Percentiles rank a stretch among this genome's conserved stretches.
phyloP scores from a whole-genome alignment of 1,140 invertebrate species.

The Atta texana region DNA sequence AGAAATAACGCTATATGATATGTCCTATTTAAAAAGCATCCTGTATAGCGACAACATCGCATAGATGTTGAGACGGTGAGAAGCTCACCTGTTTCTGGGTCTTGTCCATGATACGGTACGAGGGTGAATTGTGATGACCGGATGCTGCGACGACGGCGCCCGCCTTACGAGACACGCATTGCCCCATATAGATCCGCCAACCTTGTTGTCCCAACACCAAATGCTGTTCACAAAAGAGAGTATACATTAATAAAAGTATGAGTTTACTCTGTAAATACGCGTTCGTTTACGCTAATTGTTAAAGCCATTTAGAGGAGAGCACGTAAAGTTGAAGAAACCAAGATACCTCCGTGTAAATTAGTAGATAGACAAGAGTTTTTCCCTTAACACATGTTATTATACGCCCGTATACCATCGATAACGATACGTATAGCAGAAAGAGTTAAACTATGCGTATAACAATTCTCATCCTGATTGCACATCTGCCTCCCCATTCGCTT shows the following conservation, averaged over 20 bases:
- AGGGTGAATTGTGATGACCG: constrained; percentile 83
- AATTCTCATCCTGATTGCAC: constrained; percentile 36
- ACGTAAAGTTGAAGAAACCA: not conserved
- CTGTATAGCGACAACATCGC: not conserved
- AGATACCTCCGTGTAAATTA: not conserved
- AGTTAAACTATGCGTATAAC: constrained; percentile 45
- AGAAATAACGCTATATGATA: too few species aligned
- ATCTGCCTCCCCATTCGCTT: constrained; percentile 52
- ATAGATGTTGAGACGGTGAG: not conserved
- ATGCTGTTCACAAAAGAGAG: not conserved
- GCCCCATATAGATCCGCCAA: constrained; percentile 86
- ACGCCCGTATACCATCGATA: not conserved
- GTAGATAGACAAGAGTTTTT: not conserved
- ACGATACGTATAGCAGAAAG: constrained; percentile 28
- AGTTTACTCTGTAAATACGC: not conserved
- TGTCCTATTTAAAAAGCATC: too few species aligned
- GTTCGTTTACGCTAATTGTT: not conserved
- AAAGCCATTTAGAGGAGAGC: constrained; percentile 1
- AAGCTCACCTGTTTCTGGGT: constrained; percentile 82
- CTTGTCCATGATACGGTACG: constrained; percentile 85
- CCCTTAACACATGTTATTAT: not conserved
- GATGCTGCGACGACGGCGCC: constrained; percentile 86
- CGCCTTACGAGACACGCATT: constrained; percentile 87
- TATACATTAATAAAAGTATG: not conserved
- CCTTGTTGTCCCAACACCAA: constrained; percentile 78